Percentiles rank a stretch among this genome's conserved stretches.
Conservation (phyloP, 2,113 vertebrate genomes). For the Eulemur rufifrons region DNA sequence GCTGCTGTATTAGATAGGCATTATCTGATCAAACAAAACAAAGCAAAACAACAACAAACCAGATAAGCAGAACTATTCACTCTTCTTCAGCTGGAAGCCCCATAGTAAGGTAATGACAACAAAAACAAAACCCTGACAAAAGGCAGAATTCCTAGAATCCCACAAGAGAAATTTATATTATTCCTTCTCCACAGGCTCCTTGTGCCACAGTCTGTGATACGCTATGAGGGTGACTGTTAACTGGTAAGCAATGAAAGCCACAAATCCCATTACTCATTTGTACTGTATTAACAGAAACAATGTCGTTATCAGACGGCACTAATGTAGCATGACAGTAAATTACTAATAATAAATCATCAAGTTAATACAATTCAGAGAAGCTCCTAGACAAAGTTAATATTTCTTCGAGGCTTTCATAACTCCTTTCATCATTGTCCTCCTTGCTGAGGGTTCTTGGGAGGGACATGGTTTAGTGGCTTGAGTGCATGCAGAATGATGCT, state of each 20-base stretch:
- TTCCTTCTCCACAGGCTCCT: not conserved
- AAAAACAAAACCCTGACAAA: not conserved
- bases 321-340: conserved; percentile 75
- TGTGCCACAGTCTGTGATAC: not conserved
- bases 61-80: not conserved
- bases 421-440: conserved; percentile 29
- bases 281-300: conserved; percentile 73
- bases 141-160: not conserved
- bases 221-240: conserved; percentile 56
- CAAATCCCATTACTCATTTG: conserved; percentile 63
- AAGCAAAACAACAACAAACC: not conserved
- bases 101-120: not conserved
- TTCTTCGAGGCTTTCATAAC: conserved; percentile 59
- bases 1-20: not conserved
- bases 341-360: conserved; percentile 78
- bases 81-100: not conserved
- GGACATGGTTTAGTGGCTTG: too few relatives aligned
- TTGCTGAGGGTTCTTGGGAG: not conserved
- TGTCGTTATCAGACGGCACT: conserved; percentile 69
- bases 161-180: not conserved
- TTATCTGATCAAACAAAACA: not conserved
- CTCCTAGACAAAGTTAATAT: conserved; percentile 67
- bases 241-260: conserved; percentile 59
- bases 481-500: fast-evolving
- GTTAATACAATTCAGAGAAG: conserved; percentile 74